Conservation (phyloP, 2,113 vertebrate genomes). For the Rhinichthys klamathensis region DNA sequence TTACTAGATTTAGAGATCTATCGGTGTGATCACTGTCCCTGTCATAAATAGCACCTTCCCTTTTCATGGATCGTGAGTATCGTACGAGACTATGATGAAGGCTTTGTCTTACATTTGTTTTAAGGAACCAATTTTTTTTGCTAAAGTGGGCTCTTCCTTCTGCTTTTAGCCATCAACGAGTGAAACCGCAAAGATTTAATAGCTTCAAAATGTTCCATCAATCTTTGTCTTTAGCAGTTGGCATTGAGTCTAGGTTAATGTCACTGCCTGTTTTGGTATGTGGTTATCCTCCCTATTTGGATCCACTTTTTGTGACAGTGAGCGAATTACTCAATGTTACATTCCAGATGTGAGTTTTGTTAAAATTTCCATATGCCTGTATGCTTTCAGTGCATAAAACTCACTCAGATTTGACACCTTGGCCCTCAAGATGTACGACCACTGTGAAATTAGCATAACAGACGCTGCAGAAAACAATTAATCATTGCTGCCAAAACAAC, state of each 20-base stretch:
- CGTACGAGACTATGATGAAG: neutral
- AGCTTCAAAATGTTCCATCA: constrained; percentile 34
- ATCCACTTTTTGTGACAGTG: constrained; percentile 29
- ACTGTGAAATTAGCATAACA: constrained; percentile 18
- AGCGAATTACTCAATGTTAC: constrained; percentile 44
- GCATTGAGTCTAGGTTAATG: constrained; percentile 19
- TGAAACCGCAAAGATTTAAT: constrained; percentile 40
- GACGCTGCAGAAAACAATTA: neutral
- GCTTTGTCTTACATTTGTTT: neutral
- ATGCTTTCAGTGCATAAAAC: neutral
- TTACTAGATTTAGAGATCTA: constrained; percentile 18
- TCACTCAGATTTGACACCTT: neutral
- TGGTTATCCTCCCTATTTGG: constrained; percentile 42
- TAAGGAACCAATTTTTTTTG: neutral
- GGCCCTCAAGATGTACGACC: constrained; percentile 21
- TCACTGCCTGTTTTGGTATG: constrained; percentile 39
- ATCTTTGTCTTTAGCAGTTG: constrained; percentile 24
- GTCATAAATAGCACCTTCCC: constrained; percentile 4
- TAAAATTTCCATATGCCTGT: constrained; percentile 30
- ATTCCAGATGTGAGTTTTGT: constrained; percentile 46
- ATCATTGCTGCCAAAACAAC: constrained; percentile 8
- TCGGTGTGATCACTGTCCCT: neutral
- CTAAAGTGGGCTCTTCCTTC: neutral
- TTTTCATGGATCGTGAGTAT: neutral
- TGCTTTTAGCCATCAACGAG: constrained; percentile 28